A percentile compares a stretch with the other conserved stretches of the same genome.
Conservation (phyloP, 2,113 vertebrate species). For the Gambusia holbrooki region DNA sequence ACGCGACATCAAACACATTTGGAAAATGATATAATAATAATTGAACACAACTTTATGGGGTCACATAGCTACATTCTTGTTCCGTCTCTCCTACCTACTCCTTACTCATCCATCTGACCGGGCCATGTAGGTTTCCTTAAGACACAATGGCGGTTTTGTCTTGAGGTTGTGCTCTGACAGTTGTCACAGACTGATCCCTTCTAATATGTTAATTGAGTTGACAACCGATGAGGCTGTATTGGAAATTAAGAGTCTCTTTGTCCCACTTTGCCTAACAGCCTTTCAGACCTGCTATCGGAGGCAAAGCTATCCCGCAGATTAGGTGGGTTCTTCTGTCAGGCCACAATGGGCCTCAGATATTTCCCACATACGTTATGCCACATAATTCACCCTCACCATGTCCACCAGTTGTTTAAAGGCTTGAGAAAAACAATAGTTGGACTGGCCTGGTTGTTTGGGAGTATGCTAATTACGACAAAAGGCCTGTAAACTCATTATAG, state of each 20-base stretch:
- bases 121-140: slow-evolving; percentile 64
- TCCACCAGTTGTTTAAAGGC: slow-evolving; percentile 45
- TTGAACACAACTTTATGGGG: slow-evolving; percentile 7
- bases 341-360: slow-evolving; percentile 70
- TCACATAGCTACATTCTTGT: slow-evolving; percentile 8
- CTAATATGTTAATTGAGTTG: slow-evolving; percentile 75
- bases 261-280: slow-evolving; percentile 64
- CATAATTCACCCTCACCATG: slow-evolving; percentile 56
- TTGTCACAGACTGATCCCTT: slow-evolving; percentile 74
- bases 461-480: slow-evolving; percentile 62
- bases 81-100: slow-evolving; percentile 43
- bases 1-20: background rate
- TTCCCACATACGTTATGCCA: slow-evolving; percentile 77
- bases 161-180: slow-evolving; percentile 73
- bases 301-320: slow-evolving; percentile 69
- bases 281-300: slow-evolving; percentile 68
- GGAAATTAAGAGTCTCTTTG: slow-evolving; percentile 75
- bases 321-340: slow-evolving; percentile 58
- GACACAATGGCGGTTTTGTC: slow-evolving; percentile 71
- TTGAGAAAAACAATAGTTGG: slow-evolving; percentile 53
- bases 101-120: slow-evolving; percentile 37
- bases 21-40: background rate
- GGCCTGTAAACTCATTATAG: slow-evolving; percentile 40
- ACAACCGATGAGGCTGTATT: slow-evolving; percentile 71
- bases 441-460: slow-evolving; percentile 27